Evolutionary conservation across 2,113 vertebrate species (phyloP).

Genomic region (Apodemus speciosus): DNA sequence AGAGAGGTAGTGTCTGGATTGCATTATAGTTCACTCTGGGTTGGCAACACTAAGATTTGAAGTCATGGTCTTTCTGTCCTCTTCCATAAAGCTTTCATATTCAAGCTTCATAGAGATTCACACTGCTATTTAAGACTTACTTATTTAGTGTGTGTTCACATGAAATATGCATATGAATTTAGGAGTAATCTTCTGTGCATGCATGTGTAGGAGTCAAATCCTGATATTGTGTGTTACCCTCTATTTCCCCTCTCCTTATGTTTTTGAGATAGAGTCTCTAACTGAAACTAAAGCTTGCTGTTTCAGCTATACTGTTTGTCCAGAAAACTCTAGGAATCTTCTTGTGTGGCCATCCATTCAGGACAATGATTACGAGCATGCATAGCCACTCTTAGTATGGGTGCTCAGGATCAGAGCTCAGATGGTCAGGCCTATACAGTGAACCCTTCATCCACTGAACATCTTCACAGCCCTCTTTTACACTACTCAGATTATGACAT

Average conservation of each 20-base stretch:
- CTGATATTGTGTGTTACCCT: not conserved
- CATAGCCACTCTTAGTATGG: not conserved
- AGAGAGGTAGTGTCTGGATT: not conserved
- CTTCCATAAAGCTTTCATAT: not conserved
- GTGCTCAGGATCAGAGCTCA: not conserved
- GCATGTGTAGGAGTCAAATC: not conserved
- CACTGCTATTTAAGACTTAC: not conserved
- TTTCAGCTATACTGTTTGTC: not conserved
- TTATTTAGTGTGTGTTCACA: not conserved
- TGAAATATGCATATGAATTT: not conserved
- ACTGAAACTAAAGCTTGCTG: not conserved
- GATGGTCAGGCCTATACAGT: not conserved
- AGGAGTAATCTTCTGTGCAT: not conserved
- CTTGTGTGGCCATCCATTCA: accelerated
- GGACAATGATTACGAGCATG: not conserved
- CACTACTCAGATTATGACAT: slow-evolving; percentile 11
- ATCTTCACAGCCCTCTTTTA: not conserved
- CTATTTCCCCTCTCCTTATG: not conserved
- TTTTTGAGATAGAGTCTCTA: not conserved
- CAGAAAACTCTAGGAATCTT: not conserved
- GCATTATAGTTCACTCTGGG: not conserved
- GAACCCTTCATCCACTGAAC: not conserved
- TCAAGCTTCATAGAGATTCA: not conserved
- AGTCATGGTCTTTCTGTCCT: not conserved
- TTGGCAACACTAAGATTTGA: not conserved